Conservation (phyloP, 1,140 invertebrate species). For the Hylaeus volcanicus region DNA sequence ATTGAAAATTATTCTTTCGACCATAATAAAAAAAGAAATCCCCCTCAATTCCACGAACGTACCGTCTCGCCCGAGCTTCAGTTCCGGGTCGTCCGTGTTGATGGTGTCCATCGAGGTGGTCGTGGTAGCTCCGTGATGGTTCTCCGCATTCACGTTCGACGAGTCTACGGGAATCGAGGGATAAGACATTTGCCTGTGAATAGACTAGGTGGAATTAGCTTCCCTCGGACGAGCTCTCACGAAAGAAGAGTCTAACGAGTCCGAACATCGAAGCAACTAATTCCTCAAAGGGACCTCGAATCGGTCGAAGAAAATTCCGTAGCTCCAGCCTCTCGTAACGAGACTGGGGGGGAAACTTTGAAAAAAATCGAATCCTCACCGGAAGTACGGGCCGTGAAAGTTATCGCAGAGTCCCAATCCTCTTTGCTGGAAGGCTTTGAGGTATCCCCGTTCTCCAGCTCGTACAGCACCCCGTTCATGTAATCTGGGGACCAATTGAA, state of each 20-base stretch:
- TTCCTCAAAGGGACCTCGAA: constrained; percentile 23
- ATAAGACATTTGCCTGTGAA: constrained; percentile 12
- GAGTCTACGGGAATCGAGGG: constrained; percentile 45
- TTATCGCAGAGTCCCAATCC: constrained; percentile 92
- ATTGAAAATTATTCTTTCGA: no score
- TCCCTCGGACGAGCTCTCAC: no score
- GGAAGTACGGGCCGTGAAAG: constrained; percentile 91
- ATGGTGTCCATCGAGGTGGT: constrained; percentile 66
- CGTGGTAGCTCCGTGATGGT: constrained; percentile 54
- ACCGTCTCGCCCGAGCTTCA: constrained; percentile 64
- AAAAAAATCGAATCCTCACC: constrained; percentile 82
- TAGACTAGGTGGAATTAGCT: constrained; percentile 16
- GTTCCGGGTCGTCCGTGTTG: constrained; percentile 60
- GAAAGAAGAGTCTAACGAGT: constrained; percentile 10
- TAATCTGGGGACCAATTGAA: constrained; percentile 83
- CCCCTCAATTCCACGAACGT: constrained; percentile 12
- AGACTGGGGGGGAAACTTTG: background rate
- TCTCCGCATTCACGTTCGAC: constrained; percentile 59
- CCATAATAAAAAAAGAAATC: no score
- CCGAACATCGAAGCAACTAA: constrained; percentile 10
- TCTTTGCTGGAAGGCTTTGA: constrained; percentile 83
- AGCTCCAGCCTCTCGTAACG: background rate
- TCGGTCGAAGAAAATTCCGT: background rate
- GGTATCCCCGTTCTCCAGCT: constrained; percentile 83
- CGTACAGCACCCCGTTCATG: constrained; percentile 89